phyloP scores from a whole-genome alignment of 2,888 invertebrate species.

The Orthosia gothica region DNA sequence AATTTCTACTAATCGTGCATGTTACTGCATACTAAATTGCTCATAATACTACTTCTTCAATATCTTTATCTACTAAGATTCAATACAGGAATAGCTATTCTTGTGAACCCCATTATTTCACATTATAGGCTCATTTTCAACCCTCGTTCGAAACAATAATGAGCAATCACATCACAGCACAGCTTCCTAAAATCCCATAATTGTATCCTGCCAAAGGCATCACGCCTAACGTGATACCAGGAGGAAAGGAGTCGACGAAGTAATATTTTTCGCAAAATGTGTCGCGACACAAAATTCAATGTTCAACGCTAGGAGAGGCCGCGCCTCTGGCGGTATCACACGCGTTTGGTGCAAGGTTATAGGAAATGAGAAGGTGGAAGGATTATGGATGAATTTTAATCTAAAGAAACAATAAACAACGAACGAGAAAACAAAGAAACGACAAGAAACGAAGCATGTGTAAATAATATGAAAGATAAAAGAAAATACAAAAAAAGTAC shows the following conservation, averaged over 20 bases:
- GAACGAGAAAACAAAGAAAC: too few relatives aligned
- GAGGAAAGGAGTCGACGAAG: constrained; percentile 67
- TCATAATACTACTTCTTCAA: neutral
- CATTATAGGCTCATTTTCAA: neutral
- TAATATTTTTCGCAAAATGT: constrained; percentile 80
- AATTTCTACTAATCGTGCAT: too few relatives aligned
- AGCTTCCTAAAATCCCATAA: constrained; percentile 32
- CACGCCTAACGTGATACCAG: constrained; percentile 59
- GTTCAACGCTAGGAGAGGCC: constrained; percentile 76
- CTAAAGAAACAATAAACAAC: neutral
- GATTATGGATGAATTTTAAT: neutral
- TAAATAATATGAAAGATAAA: too few relatives aligned
- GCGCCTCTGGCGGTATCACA: constrained; percentile 74
- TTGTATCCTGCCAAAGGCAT: constrained; percentile 46
- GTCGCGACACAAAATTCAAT: constrained; percentile 82
- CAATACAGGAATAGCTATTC: neutral
- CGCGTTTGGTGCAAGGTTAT: constrained; percentile 65
- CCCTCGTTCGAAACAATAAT: constrained; percentile 10
- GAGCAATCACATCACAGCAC: constrained; percentile 17
- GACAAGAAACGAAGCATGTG: too few relatives aligned
- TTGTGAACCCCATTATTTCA: neutral
- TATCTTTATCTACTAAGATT: neutral
- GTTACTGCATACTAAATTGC: too few relatives aligned
- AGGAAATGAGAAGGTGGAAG: constrained; percentile 9
- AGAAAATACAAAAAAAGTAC: too few relatives aligned